Evolutionary conservation across 2,113 vertebrate genomes (phyloP).

Genomic region (Tyrannus savana): DNA sequence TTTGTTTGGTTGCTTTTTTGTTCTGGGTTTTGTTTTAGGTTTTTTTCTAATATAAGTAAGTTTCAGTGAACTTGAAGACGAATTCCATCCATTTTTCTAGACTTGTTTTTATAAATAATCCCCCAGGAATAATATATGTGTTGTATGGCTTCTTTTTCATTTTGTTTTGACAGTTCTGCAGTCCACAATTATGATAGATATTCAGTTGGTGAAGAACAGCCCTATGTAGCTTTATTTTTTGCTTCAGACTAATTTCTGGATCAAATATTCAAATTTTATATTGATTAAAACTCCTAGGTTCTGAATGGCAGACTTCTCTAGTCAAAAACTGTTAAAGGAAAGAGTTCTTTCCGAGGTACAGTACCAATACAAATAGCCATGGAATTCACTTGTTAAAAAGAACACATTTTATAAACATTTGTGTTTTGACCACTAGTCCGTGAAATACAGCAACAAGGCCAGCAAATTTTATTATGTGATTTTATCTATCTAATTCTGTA

Average conservation of each 20-base stretch:
- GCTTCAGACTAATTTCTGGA: neutral
- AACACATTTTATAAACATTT: neutral
- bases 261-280: neutral
- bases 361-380: neutral
- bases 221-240: neutral
- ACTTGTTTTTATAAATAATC: neutral
- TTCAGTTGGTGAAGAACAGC: neutral
- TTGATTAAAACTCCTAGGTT: neutral
- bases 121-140: neutral
- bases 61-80: neutral
- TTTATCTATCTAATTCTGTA: conserved; percentile 18
- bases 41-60: neutral
- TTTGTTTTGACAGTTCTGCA: neutral
- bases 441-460: neutral
- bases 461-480: neutral
- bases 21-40: neutral
- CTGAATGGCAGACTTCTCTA: neutral
- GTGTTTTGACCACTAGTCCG: neutral
- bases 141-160: neutral
- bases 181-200: neutral
- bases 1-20: neutral
- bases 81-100: neutral
- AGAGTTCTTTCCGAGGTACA: neutral
- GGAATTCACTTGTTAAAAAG: neutral
- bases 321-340: neutral